These are phyloP conservation scores for Drosophila pegasa DNA, from an alignment of 2,888 invertebrate species.

Conservation along the genomic window DNA sequence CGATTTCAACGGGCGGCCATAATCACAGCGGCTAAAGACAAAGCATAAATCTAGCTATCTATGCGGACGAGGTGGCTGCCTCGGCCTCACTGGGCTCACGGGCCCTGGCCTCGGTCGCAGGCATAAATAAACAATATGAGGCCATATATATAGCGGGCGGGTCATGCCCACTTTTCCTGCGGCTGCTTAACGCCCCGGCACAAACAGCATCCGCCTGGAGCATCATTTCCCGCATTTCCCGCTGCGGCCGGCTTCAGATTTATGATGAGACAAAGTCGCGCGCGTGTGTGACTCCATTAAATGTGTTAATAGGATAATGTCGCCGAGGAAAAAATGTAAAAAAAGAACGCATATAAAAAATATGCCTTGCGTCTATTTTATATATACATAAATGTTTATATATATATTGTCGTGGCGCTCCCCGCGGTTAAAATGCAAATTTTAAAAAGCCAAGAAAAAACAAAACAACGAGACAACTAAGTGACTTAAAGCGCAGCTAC, in stretches of 20 bases:
- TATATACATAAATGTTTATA: slow-evolving; percentile 5
- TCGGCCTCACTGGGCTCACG: slow-evolving; percentile 3
- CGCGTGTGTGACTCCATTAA: slow-evolving; percentile 77
- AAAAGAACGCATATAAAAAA: slow-evolving; percentile 29
- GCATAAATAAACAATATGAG: slow-evolving; percentile 70
- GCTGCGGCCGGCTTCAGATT: slow-evolving; percentile 66
- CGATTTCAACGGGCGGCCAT: slow-evolving; percentile 48
- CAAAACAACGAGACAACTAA: slow-evolving; percentile 1
- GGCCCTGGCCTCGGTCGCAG: slow-evolving; percentile 15
- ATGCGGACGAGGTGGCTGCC: slow-evolving; percentile 17
- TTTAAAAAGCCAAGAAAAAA: slow-evolving; percentile 23
- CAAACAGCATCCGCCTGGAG: slow-evolving; percentile 34
- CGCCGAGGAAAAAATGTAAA: slow-evolving; percentile 20
- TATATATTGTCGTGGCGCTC: not conserved
- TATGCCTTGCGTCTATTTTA: slow-evolving; percentile 39
- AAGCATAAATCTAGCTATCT: slow-evolving; percentile 66
- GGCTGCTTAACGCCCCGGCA: slow-evolving; percentile 36
- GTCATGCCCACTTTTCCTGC: slow-evolving; percentile 14
- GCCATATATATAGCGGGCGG: slow-evolving; percentile 57
- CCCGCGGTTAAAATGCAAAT: slow-evolving; percentile 62
- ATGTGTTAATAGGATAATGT: slow-evolving; percentile 77
- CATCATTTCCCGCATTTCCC: slow-evolving; percentile 63
- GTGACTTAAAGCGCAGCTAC: slow-evolving; percentile 37
- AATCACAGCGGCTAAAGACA: slow-evolving; percentile 56
- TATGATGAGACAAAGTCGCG: slow-evolving; percentile 74